Conservation (phyloP, 1,140 invertebrate species). For the Trypoxylus dichotomus region DNA sequence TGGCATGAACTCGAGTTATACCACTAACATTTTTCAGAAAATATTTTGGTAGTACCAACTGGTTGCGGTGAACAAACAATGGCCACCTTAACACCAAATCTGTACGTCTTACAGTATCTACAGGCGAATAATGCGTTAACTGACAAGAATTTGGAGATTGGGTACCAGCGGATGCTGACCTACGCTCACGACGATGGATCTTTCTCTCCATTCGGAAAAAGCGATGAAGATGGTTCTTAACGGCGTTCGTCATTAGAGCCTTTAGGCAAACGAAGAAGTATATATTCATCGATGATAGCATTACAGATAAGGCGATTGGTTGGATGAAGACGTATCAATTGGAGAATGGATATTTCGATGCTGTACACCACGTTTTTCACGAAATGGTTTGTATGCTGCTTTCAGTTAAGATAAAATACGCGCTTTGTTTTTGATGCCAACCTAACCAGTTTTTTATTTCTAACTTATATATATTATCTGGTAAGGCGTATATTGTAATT, state of each 20-base stretch:
- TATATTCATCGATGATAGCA: conserved; percentile 68
- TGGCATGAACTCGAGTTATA: conserved; percentile 1
- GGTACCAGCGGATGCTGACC: conserved; percentile 72
- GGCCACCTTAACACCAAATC: conserved; percentile 74
- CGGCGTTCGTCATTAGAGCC: conserved; percentile 76
- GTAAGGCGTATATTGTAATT: no score
- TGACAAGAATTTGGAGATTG: conserved; percentile 66
- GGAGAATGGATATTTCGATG: conserved; percentile 74
- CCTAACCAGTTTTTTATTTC: no score
- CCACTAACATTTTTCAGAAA: conserved; percentile 47
- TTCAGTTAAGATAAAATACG: no score
- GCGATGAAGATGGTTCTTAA: conserved; percentile 66
- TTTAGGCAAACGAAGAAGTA: conserved; percentile 66
- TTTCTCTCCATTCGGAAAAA: conserved; percentile 73
- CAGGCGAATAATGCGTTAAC: conserved; percentile 56
- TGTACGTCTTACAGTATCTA: conserved; percentile 71
- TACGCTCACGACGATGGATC: conserved; percentile 74
- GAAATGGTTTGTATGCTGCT: conserved; percentile 44
- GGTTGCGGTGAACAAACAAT: conserved; percentile 83
- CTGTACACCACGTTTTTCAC: conserved; percentile 71
- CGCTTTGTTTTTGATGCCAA: no score
- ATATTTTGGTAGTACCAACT: conserved; percentile 60
- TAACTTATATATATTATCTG: no score
- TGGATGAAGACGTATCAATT: conserved; percentile 72
- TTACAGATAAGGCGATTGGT: conserved; percentile 65